Conservation (phyloP, 1,140 invertebrate genomes). For the Brachionus koreanus region DNA sequence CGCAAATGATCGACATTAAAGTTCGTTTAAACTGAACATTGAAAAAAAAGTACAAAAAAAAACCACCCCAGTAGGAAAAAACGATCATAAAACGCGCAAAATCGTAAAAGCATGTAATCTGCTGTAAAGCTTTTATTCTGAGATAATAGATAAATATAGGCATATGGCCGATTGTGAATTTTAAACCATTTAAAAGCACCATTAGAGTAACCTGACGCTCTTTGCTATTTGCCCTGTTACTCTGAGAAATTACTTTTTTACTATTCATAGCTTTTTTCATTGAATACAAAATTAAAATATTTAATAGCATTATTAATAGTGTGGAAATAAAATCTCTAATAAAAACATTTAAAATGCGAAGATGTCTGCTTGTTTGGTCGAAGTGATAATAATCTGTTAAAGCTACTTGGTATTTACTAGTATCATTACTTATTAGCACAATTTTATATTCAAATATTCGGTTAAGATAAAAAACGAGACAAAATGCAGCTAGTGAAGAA, state of each 20-base stretch:
- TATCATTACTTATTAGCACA: neutral
- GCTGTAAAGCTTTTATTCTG: neutral
- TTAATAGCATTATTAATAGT: neutral
- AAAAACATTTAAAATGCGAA: neutral
- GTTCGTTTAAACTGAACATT: neutral
- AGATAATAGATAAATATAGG: constrained; percentile 7
- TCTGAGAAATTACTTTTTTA: neutral
- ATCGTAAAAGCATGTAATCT: neutral
- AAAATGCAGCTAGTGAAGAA: neutral
- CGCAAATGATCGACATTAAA: neutral
- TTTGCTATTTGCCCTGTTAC: neutral
- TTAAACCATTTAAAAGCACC: neutral
- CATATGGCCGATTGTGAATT: neutral
- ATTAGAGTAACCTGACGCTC: neutral
- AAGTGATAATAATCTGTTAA: neutral
- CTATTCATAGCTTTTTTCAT: neutral
- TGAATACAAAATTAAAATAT: neutral
- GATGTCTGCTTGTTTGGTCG: neutral
- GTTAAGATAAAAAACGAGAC: neutral
- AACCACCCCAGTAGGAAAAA: neutral
- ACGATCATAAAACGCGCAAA: neutral
- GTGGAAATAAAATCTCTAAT: neutral
- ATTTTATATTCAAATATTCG: neutral
- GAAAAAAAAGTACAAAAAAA: constrained; percentile 25
- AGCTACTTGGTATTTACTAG: neutral